Conservation (phyloP, 2,888 invertebrate genomes). For the Cyclophora albipunctata region DNA sequence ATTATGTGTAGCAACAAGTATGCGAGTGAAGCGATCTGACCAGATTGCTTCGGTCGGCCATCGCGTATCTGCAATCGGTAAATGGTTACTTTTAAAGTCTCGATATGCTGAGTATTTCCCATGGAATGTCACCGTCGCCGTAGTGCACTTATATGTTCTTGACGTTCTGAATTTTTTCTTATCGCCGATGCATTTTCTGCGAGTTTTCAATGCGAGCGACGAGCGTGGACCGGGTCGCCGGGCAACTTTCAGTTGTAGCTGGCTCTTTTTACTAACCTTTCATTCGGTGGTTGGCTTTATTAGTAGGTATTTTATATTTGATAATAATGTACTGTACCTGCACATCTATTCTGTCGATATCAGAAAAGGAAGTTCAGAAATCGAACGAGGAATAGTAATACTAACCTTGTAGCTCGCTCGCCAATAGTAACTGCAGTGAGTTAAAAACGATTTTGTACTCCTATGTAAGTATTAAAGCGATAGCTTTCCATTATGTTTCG, state of each 20-base stretch:
- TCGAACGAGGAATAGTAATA: too few species aligned
- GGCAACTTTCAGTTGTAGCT: slow-evolving; percentile 11
- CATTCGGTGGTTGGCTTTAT: slow-evolving; percentile 25
- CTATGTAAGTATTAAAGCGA: slow-evolving; percentile 13
- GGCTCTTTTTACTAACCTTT: slow-evolving; percentile 22
- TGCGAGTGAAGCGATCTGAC: slow-evolving; percentile 66
- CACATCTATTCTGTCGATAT: too few species aligned
- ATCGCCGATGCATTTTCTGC: slow-evolving; percentile 73
- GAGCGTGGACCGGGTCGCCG: slow-evolving; percentile 34
- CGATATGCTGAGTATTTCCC: slow-evolving; percentile 67
- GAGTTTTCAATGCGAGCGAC: slow-evolving; percentile 62
- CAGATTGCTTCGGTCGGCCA: slow-evolving; percentile 67
- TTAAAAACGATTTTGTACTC: neutral
- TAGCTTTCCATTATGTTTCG: slow-evolving; percentile 26
- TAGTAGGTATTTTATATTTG: slow-evolving; percentile 24
- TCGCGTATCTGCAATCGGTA: slow-evolving; percentile 75
- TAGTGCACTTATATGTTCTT: slow-evolving; percentile 67
- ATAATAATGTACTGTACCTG: neutral
- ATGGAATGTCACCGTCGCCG: slow-evolving; percentile 69
- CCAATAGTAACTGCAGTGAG: too few species aligned
- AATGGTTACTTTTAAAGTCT: slow-evolving; percentile 70
- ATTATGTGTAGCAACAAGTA: slow-evolving; percentile 61
- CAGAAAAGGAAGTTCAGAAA: too few species aligned
- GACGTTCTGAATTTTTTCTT: slow-evolving; percentile 72
- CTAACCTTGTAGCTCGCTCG: too few species aligned